Percentiles rank a stretch among this genome's conserved stretches.
These are phyloP conservation scores for Netelia fuscicornis DNA, from an alignment of 2,888 invertebrate species.

Conservation along the genomic window DNA sequence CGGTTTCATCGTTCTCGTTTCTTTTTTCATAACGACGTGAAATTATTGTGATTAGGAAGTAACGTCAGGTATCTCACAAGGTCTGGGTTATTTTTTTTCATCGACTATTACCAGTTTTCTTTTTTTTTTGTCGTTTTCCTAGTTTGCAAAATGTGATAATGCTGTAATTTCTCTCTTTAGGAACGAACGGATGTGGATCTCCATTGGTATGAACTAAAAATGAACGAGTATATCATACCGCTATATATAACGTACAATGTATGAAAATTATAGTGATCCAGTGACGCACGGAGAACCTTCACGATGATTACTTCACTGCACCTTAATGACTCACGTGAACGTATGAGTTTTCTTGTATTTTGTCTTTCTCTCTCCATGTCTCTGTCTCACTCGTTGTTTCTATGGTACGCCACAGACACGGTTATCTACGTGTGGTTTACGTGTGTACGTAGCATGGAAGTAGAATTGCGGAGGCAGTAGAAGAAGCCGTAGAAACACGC, in stretches of 20 bases:
- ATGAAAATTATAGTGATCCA: constrained; percentile 66
- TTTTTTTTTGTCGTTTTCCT: constrained; percentile 1
- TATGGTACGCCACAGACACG: constrained; percentile 34
- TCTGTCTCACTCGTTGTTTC: constrained; percentile 3
- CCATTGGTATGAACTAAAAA: not conserved
- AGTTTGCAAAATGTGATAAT: not conserved
- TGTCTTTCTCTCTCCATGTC: not conserved
- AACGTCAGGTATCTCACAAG: too few species aligned
- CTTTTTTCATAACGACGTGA: too few species aligned
- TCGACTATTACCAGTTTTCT: not conserved
- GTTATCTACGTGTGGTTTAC: not conserved
- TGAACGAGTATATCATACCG: constrained; percentile 37
- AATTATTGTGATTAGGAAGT: too few species aligned
- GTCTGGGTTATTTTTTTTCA: not conserved
- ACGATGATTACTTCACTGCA: constrained; percentile 63
- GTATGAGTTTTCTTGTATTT: constrained; percentile 41
- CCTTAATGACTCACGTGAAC: constrained; percentile 65
- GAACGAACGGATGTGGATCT: constrained; percentile 1
- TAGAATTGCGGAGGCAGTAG: constrained; percentile 38
- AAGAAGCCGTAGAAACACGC: constrained; percentile 38
- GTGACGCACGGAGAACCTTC: constrained; percentile 64
- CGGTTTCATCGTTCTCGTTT: not conserved
- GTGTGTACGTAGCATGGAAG: constrained; percentile 5
- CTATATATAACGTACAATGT: constrained; percentile 32
- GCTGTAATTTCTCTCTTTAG: not conserved